Percentiles rank a stretch among this genome's conserved stretches.
These are phyloP conservation scores for Turritopsis rubra DNA, from an alignment of 30 jellyfish, hydroid and myxozoan species.

Conservation along the genomic window DNA sequence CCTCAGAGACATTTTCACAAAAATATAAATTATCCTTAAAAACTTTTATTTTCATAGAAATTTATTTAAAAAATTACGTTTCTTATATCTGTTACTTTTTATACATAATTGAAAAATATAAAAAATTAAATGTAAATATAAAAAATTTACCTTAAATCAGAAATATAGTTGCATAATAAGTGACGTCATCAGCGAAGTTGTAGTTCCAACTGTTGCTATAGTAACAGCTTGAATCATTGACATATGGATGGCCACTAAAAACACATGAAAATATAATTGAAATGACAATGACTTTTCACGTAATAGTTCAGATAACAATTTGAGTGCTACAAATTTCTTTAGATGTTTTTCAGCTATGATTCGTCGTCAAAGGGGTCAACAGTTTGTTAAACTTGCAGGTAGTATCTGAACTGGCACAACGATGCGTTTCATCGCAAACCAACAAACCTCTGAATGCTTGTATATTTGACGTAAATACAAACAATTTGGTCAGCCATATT, in stretches of 20 bases:
- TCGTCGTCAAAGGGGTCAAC: too few species aligned
- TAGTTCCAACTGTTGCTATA: not conserved
- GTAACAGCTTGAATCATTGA: not conserved
- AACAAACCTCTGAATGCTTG: slow-evolving; percentile 69
- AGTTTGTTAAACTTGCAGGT: too few species aligned
- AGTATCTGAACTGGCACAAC: too few species aligned
- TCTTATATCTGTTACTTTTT: too few species aligned
- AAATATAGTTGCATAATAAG: not conserved
- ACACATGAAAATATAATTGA: too few species aligned
- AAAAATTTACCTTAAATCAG: not conserved
- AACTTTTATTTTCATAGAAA: not conserved
- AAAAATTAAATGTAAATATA: too few species aligned
- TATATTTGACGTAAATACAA: slow-evolving; percentile 55
- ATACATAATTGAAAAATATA: too few species aligned
- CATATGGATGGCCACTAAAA: not conserved
- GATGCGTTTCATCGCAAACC: not conserved
- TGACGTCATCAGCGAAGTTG: not conserved
- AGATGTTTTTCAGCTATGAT: too few species aligned
- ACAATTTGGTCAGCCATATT: slow-evolving; percentile 48
- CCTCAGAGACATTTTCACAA: slow-evolving; percentile 81
- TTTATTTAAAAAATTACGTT: too few species aligned
- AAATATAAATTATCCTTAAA: not conserved
- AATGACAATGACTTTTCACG: not conserved
- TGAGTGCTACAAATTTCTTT: too few species aligned
- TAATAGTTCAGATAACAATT: too few species aligned